These are phyloP conservation scores for Phasianus colchicus DNA, from an alignment of 2,113 vertebrate genomes.

Conservation along the genomic window DNA sequence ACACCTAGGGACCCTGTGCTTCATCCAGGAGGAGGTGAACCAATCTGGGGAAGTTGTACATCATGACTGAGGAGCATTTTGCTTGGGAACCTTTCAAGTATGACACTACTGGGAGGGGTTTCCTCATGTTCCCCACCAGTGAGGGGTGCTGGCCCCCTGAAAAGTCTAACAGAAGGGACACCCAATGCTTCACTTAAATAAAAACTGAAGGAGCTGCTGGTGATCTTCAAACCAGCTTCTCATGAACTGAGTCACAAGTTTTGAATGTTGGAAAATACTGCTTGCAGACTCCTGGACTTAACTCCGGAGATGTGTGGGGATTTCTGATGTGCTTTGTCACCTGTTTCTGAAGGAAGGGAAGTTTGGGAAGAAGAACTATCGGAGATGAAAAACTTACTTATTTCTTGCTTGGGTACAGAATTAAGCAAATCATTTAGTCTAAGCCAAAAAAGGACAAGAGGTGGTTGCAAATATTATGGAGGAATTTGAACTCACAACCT, in stretches of 20 bases:
- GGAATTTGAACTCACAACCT: neutral
- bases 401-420: neutral
- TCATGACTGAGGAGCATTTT: accelerated
- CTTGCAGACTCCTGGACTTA: neutral
- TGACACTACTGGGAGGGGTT: neutral
- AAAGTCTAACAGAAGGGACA: neutral
- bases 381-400: neutral
- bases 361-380: neutral
- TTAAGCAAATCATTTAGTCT: neutral
- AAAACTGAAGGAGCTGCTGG: neutral
- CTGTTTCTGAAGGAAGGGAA: neutral
- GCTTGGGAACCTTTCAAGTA: neutral
- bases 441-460: neutral
- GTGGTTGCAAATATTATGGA: neutral
- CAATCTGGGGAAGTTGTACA: neutral
- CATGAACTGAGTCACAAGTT: neutral
- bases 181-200: neutral
- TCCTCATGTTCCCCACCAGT: neutral
- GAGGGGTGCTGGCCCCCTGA: neutral
- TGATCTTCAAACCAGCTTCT: neutral
- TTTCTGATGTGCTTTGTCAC: neutral
- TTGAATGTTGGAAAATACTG: neutral
- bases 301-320: neutral
- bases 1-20: neutral
- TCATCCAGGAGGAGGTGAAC: no score